Base-by-base conservation (phyloP, 2,888 invertebrate genomes). In the Drosophila eohydei region DNA sequence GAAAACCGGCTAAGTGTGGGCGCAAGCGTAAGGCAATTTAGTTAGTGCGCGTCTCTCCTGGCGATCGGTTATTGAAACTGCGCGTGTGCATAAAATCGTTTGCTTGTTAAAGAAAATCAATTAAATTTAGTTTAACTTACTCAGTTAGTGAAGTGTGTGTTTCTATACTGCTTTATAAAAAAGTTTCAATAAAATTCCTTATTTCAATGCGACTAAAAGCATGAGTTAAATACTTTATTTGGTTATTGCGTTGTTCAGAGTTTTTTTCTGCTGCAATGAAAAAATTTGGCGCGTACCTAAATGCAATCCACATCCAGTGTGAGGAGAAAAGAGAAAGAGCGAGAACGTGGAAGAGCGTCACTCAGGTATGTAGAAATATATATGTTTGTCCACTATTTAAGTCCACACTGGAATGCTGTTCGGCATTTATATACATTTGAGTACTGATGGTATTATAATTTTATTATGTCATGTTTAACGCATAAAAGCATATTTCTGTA, bases 271-370 rank as follows among this genome's bases (percentile, higher is more conserved):
- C 3, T 26, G 48, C 16, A 16, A 36, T n/a, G 14, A 26, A 54
- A 28, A 38, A 38, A 52, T 3, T 16, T 52, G 36, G 26, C 36
- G 36, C 36, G n/a, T 3, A 26, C 2, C 21, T 26, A 36, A 52
- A 54, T 38, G 38, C 26, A 38, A 54, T 54, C 52, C 52, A 54
- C 38, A n/a, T 38, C 26, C 52, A 38, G 36, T n/a, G n/a, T n/a
- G 36, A 9, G 36, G 0, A n/a, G 4, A 12, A 9, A n/a, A 14
- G 36, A 26, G 26, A 12, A 11, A 43, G 43, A 21, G 43, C 4
- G 8, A 26, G 51, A 14, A n/a, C 28, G 11, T 5, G 14, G 12
- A 14, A 21, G 36, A 14, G 36, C 26, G 3, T 14, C 34, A 7
- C 9, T 30, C 34, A 21, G 32, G 12, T 16, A 16, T 32, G 50